Evolutionary conservation across 2,113 vertebrate genomes (phyloP), one percentile per base, ranked within the genome.

Genomic region (Corythoichthys intestinalis): DNA sequence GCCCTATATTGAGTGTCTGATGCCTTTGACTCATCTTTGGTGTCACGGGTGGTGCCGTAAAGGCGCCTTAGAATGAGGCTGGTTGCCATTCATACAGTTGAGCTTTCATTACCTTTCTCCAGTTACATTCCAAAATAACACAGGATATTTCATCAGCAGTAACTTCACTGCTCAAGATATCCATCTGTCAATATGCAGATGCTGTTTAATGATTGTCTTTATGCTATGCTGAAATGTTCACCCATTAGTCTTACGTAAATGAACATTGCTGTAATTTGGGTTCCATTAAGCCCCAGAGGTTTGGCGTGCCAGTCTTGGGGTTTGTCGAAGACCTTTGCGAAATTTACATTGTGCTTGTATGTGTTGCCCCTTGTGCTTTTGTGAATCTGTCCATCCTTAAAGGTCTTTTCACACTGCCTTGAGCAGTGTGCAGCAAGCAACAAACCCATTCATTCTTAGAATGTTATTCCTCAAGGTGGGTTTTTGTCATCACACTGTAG

Each of bases 21-120:
- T 84, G 82, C 70, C 79, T 89, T 85, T 90, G 83, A 87, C 88
- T 88, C 88, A 86, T 89, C 84, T 91, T 87, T 87, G 85, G 87
- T 90, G 88, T 89, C 88, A 87, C 76, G 87, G 78, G 73, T 85
- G 87, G 88, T 86, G 88, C 88, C 88, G 74, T 49, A 38, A 34
- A 80, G 89, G 88, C 87, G 89, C 83, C 88, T 79, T 80, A 84
- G 80, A 84, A 83, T 76, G 76, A 70, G 80, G 67, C 81, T 72
- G 35, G 74, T 74, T 77, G 75, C 75, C 77, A 81, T 85, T 81
- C 75, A 78, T 82, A n/a, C 65, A 58, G 1, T 6, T 74, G 83
- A 76, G 85, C 82, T 83, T 87, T 88, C 83, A 82, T 86, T 85
- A 84, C 83, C 81, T 50, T 83, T 85, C 86, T 88, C 82, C 67